phyloP scores from a whole-genome alignment of 2,113 vertebrate species.

The Gila orcuttii region DNA sequence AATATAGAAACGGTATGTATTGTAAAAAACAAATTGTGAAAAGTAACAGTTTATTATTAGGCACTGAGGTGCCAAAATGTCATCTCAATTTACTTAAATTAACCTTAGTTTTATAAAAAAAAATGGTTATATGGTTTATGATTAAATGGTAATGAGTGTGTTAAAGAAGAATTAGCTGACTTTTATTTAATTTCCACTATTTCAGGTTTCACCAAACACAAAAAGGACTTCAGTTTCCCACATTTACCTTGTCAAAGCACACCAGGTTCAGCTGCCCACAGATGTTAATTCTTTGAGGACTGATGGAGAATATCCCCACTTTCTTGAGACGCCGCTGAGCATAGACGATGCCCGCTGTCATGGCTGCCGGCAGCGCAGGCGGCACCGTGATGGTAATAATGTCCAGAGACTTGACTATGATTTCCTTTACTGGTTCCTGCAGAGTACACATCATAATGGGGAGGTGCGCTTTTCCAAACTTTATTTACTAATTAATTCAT shows the following conservation, averaged over 20 bases:
- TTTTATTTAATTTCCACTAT: background rate
- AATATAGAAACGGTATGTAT: too few species aligned
- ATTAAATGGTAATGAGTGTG: background rate
- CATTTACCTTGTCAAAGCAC: constrained; percentile 91
- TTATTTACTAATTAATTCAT: background rate
- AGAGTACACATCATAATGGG: background rate
- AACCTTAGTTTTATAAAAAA: background rate
- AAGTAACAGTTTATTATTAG: background rate
- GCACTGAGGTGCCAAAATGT: background rate
- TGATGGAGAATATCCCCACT: constrained; percentile 96
- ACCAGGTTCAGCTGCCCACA: constrained; percentile 97
- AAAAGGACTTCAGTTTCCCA: background rate
- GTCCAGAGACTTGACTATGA: constrained; percentile 93
- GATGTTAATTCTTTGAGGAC: constrained; percentile 97
- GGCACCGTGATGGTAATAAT: constrained; percentile 99
- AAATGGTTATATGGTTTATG: too few species aligned
- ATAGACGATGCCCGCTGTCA: constrained; percentile 97
- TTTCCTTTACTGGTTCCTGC: constrained; percentile 83
- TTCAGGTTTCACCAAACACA: background rate
- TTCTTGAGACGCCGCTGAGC: constrained; percentile 90
- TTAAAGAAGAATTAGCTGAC: background rate
- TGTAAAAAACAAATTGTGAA: too few species aligned
- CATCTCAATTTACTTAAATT: background rate
- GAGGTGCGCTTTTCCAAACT: background rate
- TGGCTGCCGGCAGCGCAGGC: constrained; percentile 93